Percentiles rank a stretch among this genome's conserved stretches.
Conservation (phyloP, 2,113 vertebrate genomes). For the Xiphophorus hellerii region DNA sequence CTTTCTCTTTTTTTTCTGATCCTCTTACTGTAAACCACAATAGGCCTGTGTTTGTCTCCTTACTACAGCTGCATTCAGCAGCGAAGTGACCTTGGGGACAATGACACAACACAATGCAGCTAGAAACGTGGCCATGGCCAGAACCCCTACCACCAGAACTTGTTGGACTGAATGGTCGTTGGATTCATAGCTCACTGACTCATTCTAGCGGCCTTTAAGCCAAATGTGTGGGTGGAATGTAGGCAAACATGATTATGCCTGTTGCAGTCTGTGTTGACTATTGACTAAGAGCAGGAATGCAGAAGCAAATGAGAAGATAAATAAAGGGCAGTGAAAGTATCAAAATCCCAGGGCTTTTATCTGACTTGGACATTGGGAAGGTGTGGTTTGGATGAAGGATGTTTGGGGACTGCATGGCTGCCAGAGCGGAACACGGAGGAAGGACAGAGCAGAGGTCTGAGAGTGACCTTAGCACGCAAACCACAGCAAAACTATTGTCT, state of each 20-base stretch:
- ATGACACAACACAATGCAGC: conserved; percentile 64
- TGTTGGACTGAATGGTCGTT: conserved; percentile 42
- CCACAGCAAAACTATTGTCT: conserved; percentile 68
- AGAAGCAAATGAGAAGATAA: conserved; percentile 20
- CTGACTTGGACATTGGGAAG: conserved; percentile 35
- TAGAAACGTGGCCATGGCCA: conserved; percentile 45
- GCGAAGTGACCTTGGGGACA: conserved; percentile 62
- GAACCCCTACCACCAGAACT: conserved; percentile 41
- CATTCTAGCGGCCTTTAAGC: conserved; percentile 43
- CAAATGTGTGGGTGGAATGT: conserved; percentile 53
- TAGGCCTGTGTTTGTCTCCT: conserved; percentile 53
- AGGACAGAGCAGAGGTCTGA: conserved; percentile 72
- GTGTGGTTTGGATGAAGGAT: conserved; percentile 71
- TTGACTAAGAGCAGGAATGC: conserved; percentile 10
- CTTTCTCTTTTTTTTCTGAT: conserved; percentile 33
- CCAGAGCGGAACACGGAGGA: conserved; percentile 75
- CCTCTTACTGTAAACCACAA: conserved; percentile 39
- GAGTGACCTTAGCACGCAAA: conserved; percentile 77
- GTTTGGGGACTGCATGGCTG: conserved; percentile 69
- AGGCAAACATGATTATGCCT: conserved; percentile 55
- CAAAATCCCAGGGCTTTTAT: conserved; percentile 23
- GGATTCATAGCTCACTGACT: conserved; percentile 52
- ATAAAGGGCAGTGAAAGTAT: conserved; percentile 41
- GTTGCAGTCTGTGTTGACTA: conserved; percentile 26
- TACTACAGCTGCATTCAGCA: conserved; percentile 65